phyloP scores from a whole-genome alignment of 2,888 invertebrate genomes.

The Caenorhabditis zanzibari region DNA sequence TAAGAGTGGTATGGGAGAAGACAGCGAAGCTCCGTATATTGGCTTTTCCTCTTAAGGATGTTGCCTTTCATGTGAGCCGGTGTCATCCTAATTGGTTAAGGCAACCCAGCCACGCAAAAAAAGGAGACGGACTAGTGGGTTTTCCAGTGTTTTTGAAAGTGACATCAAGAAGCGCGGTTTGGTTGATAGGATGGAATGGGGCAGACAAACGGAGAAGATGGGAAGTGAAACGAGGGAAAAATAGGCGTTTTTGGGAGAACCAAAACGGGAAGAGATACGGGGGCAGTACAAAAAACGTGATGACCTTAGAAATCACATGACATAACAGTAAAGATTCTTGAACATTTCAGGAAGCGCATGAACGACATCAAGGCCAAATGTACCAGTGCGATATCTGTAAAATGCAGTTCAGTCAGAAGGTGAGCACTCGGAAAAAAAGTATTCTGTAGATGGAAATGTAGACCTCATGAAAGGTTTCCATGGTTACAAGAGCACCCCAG shows the following conservation, averaged over 20 bases:
- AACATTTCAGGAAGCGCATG: slow-evolving; percentile 82
- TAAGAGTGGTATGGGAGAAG: slow-evolving; percentile 55
- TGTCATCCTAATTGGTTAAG: slow-evolving; percentile 55
- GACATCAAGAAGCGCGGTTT: slow-evolving; percentile 26
- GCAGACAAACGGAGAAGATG: slow-evolving; percentile 27
- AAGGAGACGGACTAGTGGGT: too few relatives aligned
- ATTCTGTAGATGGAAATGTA: neutral
- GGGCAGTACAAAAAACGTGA: slow-evolving; percentile 65
- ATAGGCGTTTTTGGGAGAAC: slow-evolving; percentile 55
- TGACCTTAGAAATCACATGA: slow-evolving; percentile 63
- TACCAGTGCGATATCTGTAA: slow-evolving; percentile 97
- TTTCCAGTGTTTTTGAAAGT: neutral
- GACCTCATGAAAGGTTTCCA: neutral
- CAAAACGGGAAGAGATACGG: slow-evolving; percentile 63
- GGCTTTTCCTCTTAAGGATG: slow-evolving; percentile 68
- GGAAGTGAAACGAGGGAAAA: slow-evolving; percentile 8
- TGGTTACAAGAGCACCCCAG: neutral
- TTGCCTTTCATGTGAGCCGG: slow-evolving; percentile 67
- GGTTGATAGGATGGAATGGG: slow-evolving; percentile 38
- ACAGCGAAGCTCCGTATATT: slow-evolving; percentile 37
- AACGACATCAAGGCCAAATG: slow-evolving; percentile 87
- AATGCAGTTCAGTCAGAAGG: slow-evolving; percentile 95
- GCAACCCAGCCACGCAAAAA: neutral
- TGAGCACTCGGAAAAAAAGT: slow-evolving; percentile 30
- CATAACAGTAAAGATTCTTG: slow-evolving; percentile 55